Conservation (phyloP, 2,888 invertebrate genomes). For the Acrobasis repandana region DNA sequence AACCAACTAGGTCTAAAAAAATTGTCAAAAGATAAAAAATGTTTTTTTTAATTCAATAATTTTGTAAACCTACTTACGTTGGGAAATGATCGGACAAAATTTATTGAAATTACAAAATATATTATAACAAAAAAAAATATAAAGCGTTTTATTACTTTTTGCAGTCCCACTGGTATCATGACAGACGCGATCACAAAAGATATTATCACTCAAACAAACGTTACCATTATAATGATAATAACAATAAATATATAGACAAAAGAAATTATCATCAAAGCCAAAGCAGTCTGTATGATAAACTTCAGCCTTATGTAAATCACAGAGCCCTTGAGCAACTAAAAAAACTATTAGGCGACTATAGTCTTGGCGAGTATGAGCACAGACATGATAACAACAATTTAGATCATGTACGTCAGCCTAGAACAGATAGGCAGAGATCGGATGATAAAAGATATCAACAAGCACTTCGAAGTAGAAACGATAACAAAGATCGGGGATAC, state of each 20-base stretch:
- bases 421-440: background rate
- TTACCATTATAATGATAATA: background rate
- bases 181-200: background rate
- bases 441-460: background rate
- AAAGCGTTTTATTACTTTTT: background rate
- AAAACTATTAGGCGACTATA: constrained; percentile 1
- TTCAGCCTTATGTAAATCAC: background rate
- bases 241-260: background rate
- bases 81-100: too few species aligned
- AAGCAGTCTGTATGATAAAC: background rate
- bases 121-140: background rate
- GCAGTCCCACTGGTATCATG: background rate
- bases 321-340: background rate
- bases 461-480: background rate
- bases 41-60: too few species aligned
- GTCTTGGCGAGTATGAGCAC: constrained; percentile 15
- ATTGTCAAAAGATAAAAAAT: too few species aligned
- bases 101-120: too few species aligned
- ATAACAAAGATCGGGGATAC: constrained; percentile 3
- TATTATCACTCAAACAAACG: background rate
- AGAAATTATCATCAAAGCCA: background rate
- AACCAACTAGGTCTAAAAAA: too few species aligned
- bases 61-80: too few species aligned
- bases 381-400: constrained; percentile 4
- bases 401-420: background rate